A percentile compares a stretch with the other conserved stretches of the same genome.
Evolutionary conservation across 1,140 invertebrate genomes (phyloP).

Genomic region (Drosophila auraria): DNA sequence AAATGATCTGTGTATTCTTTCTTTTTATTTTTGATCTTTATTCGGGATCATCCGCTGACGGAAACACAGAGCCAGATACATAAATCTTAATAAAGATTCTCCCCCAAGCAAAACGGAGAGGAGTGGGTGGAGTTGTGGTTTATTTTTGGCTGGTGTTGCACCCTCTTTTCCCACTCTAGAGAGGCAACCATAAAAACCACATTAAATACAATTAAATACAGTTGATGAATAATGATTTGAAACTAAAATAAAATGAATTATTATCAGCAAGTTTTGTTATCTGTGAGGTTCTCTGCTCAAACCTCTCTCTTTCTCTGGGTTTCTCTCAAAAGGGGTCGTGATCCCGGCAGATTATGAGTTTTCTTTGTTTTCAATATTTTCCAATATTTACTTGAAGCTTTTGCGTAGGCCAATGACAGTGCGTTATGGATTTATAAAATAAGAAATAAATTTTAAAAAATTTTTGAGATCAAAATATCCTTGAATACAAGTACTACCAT

Average conservation of each 20-base stretch:
- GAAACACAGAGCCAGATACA: constrained; percentile 30
- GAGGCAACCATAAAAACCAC: constrained; percentile 13
- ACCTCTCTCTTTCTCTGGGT: not conserved
- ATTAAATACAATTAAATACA: constrained; percentile 47
- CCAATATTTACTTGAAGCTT: constrained; percentile 21
- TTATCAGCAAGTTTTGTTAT: constrained; percentile 15
- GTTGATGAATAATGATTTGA: constrained; percentile 22
- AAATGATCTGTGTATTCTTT: constrained; percentile 37
- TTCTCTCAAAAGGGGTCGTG: constrained; percentile 19
- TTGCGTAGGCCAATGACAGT: constrained; percentile 14
- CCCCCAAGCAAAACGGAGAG: constrained; percentile 1
- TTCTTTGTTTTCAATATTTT: constrained; percentile 60
- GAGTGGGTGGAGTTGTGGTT: constrained; percentile 14
- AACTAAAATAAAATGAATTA: constrained; percentile 26
- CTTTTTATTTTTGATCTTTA: constrained; percentile 14
- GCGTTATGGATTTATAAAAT: not conserved
- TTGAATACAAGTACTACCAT: not conserved
- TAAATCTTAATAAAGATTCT: constrained; percentile 69
- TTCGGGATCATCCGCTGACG: constrained; percentile 24
- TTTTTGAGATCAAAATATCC: not conserved
- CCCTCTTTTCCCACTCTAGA: constrained; percentile 13
- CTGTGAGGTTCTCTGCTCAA: not conserved
- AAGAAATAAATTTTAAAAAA: not conserved
- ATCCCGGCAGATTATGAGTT: constrained; percentile 41
- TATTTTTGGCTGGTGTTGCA: constrained; percentile 27